These are phyloP conservation scores for Apis mellifera DNA, from an alignment of 1,140 invertebrate species.

Conservation along the genomic window DNA sequence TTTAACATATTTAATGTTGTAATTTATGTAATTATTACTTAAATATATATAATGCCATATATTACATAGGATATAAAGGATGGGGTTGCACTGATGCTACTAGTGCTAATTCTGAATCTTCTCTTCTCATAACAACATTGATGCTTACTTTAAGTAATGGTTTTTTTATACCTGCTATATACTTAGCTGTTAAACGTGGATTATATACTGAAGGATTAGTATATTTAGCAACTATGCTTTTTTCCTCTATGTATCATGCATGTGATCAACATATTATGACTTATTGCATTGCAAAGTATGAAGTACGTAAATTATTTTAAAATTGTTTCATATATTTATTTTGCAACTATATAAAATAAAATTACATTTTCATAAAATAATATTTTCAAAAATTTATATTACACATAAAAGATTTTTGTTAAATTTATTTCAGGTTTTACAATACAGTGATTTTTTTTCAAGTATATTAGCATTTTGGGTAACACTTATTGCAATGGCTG, in stretches of 20 bases:
- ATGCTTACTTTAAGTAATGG: slow-evolving; percentile 93
- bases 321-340: not conserved
- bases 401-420: not conserved
- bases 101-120: slow-evolving; percentile 85
- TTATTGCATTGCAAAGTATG: slow-evolving; percentile 78
- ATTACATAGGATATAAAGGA: slow-evolving; percentile 84
- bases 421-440: slow-evolving; percentile 84
- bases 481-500: slow-evolving; percentile 92
- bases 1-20: slow-evolving; percentile 27
- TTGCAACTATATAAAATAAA: not conserved
- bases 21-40: too few relatives aligned
- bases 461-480: slow-evolving; percentile 95
- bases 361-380: too few relatives aligned
- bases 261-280: slow-evolving; percentile 84
- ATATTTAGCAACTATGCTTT: slow-evolving; percentile 93
- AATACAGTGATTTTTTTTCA: slow-evolving; percentile 95
- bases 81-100: slow-evolving; percentile 93
- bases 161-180: slow-evolving; percentile 92
- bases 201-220: slow-evolving; percentile 92
- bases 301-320: slow-evolving; percentile 65
- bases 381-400: too few relatives aligned
- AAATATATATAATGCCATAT: not conserved
- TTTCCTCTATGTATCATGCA: slow-evolving; percentile 92
- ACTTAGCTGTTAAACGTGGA: slow-evolving; percentile 87
- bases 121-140: slow-evolving; percentile 87